Evolutionary conservation across 2,888 invertebrate genomes (phyloP).

Genomic region (Amblyteles armatorius): DNA sequence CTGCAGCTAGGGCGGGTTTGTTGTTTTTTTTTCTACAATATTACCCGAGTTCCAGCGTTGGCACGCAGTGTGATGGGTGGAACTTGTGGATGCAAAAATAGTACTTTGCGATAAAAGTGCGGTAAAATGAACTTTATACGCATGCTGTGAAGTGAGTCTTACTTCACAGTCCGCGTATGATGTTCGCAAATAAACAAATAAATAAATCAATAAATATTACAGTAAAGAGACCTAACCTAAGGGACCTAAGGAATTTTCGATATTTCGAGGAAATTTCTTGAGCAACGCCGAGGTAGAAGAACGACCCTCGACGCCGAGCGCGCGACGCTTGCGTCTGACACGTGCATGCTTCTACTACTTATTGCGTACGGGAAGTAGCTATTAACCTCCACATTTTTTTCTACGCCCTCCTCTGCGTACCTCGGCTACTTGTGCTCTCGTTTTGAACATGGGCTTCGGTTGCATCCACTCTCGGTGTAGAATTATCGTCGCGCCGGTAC

Average conservation of each 20-base stretch:
- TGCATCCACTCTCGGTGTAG: not conserved
- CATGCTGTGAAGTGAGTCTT: too few relatives aligned
- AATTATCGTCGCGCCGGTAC: not conserved
- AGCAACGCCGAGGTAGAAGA: not conserved
- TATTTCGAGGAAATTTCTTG: conserved; percentile 30
- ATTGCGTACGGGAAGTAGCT: conserved; percentile 39
- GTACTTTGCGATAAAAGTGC: too few relatives aligned
- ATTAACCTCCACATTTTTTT: conserved; percentile 23
- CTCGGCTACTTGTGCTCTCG: not conserved
- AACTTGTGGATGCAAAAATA: too few relatives aligned
- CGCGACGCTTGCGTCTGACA: conserved; percentile 40
- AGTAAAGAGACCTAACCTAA: conserved; percentile 8
- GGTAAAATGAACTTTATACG: too few relatives aligned
- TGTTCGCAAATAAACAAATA: too few relatives aligned
- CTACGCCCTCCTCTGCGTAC: conserved; percentile 23
- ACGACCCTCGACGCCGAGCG: not conserved
- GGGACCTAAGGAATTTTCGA: conserved; percentile 10
- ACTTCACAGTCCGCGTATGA: too few relatives aligned
- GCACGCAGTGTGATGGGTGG: too few relatives aligned
- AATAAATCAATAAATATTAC: not conserved
- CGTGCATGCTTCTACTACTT: conserved; percentile 40
- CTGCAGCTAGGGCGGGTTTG: not conserved
- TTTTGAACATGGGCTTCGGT: conserved; percentile 4
- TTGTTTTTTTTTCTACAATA: conserved; percentile 7
- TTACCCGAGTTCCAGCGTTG: not conserved